Conservation (phyloP, 2,888 invertebrate species). For the Eulithis prunata region DNA sequence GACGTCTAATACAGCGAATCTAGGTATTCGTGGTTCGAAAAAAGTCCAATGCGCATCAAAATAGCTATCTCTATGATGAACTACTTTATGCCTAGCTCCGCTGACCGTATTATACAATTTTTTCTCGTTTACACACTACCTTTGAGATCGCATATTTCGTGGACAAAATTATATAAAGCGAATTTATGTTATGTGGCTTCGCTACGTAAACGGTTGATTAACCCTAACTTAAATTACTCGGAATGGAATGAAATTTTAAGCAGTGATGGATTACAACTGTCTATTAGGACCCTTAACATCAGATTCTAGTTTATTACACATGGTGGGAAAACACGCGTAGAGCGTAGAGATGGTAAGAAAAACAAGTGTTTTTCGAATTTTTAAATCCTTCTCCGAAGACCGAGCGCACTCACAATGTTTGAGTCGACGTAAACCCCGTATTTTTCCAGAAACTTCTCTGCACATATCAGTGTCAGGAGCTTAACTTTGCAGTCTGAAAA, state of each 20-base stretch:
- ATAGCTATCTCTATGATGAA: no score
- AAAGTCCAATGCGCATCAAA: no score
- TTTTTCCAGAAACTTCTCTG: neutral
- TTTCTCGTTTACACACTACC: neutral
- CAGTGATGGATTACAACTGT: slow-evolving; percentile 5
- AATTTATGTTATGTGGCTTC: slow-evolving; percentile 42
- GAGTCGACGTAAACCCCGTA: slow-evolving; percentile 6
- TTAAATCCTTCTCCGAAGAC: neutral
- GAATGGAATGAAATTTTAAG: slow-evolving; percentile 24
- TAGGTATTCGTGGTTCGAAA: no score
- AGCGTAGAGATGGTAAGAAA: neutral
- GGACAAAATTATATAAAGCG: slow-evolving; percentile 33
- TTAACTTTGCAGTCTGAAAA: slow-evolving; percentile 22
- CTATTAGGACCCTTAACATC: neutral
- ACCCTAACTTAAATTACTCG: slow-evolving; percentile 35
- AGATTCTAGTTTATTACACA: neutral
- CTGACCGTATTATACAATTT: no score
- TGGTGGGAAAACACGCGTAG: no score
- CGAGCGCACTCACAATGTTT: neutral
- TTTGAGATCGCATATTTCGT: slow-evolving; percentile 25
- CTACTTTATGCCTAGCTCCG: no score
- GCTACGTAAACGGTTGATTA: slow-evolving; percentile 41
- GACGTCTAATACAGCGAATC: no score
- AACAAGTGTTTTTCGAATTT: neutral
- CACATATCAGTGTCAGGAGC: slow-evolving; percentile 9